These are phyloP conservation scores for Phortica magna DNA, from an alignment of 2,888 invertebrate species.

Conservation along the genomic window DNA sequence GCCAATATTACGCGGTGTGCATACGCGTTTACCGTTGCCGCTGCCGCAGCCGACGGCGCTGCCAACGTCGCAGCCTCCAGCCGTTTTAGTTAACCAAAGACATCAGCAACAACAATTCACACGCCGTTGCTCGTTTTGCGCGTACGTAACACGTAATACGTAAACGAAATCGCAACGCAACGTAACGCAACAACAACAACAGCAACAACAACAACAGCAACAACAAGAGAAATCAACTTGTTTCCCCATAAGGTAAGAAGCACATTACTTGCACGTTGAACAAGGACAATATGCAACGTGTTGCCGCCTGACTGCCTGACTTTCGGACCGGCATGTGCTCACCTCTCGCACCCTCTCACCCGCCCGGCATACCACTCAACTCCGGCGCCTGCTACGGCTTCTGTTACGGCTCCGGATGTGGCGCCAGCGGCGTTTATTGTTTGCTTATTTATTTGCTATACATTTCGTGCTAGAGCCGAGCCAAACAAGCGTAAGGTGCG, in stretches of 20 bases:
- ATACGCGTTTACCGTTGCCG: neutral
- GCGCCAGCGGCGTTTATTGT: conserved; percentile 61
- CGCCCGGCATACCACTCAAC: neutral
- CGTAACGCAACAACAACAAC: conserved; percentile 8
- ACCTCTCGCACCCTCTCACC: neutral
- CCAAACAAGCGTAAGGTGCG: neutral
- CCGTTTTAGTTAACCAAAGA: no score
- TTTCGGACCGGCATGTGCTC: neutral
- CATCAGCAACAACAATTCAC: neutral
- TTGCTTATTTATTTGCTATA: conserved; percentile 65
- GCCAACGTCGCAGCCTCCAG: neutral
- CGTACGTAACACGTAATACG: neutral
- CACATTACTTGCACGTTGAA: conserved; percentile 14
- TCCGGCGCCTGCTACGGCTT: neutral
- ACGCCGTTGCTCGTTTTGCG: neutral
- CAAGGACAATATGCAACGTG: conserved; percentile 35
- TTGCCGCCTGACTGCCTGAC: conserved; percentile 1
- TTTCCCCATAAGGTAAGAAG: conserved; percentile 33
- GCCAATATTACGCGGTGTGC: conserved; percentile 5
- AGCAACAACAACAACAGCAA: neutral
- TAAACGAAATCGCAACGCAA: conserved; percentile 1
- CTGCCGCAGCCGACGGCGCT: neutral
- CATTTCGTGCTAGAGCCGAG: conserved; percentile 5
- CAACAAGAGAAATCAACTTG: conserved; percentile 23
- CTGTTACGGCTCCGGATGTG: conserved; percentile 53